Conservation (phyloP, 2,888 invertebrate genomes). For the Parasteatoda lunata region DNA sequence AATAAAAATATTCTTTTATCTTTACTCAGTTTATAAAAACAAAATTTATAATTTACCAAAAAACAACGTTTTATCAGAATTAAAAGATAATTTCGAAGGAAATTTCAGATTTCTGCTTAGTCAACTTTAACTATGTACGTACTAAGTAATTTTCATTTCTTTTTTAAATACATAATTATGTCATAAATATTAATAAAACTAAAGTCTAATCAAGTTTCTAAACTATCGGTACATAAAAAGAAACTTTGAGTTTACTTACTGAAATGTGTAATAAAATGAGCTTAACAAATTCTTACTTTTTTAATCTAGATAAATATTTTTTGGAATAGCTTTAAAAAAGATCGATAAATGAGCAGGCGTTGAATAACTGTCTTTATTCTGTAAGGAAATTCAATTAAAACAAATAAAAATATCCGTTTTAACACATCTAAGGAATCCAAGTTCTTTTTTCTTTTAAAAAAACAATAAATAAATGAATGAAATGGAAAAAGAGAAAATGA, state of each 20-base stretch:
- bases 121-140: neutral
- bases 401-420: conserved; percentile 32
- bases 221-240: too few relatives aligned
- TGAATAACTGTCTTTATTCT: conserved; percentile 36
- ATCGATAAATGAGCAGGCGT: conserved; percentile 31
- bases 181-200: neutral
- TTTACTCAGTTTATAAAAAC: too few relatives aligned
- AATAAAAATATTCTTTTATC: too few relatives aligned
- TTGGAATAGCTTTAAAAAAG: conserved; percentile 19
- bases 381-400: conserved; percentile 52
- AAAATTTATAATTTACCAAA: too few relatives aligned
- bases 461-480: neutral
- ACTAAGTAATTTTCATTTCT: neutral
- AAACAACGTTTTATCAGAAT: too few relatives aligned
- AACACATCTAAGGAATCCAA: neutral
- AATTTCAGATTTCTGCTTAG: neutral
- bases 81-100: neutral
- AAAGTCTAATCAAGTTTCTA: too few relatives aligned
- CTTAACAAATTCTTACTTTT: conserved; percentile 36
- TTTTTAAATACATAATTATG: neutral
- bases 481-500: conserved; percentile 33
- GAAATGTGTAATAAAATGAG: neutral
- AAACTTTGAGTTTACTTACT: too few relatives aligned
- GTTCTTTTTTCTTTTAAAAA: conserved; percentile 17
- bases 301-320: conserved; percentile 7